Conservation (phyloP, 2,888 invertebrate genomes). For the Morpho deidamia region DNA sequence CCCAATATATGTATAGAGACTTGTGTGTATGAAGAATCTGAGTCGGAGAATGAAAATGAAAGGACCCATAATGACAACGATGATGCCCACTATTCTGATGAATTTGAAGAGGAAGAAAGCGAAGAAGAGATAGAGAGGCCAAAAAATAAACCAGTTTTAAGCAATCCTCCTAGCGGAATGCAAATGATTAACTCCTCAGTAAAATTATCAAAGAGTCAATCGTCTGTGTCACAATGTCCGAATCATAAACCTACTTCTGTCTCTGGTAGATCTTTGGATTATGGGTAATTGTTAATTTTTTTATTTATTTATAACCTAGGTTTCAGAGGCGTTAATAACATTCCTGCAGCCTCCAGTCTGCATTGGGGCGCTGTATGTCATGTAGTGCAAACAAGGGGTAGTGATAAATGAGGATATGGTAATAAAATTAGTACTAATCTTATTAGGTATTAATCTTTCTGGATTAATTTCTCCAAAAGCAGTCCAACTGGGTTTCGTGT, state of each 20-base stretch:
- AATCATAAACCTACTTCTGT: constrained; percentile 43
- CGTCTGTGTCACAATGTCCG: constrained; percentile 36
- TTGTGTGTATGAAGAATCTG: constrained; percentile 54
- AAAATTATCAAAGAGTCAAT: constrained; percentile 55
- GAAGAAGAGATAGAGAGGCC: constrained; percentile 43
- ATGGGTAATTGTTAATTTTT: constrained; percentile 43
- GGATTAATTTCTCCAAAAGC: too few species aligned
- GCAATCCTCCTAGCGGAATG: constrained; percentile 27
- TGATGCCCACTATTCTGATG: constrained; percentile 64
- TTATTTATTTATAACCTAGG: too few species aligned
- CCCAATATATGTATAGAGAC: constrained; percentile 65
- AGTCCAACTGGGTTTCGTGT: too few species aligned
- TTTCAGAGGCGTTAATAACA: too few species aligned
- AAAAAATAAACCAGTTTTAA: constrained; percentile 33
- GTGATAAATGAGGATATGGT: too few species aligned
- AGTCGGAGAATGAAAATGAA: constrained; percentile 36
- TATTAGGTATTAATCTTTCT: too few species aligned
- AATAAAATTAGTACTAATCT: too few species aligned
- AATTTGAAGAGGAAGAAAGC: constrained; percentile 65
- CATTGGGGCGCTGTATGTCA: too few species aligned
- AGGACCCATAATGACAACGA: constrained; percentile 31
- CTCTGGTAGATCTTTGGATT: constrained; percentile 55
- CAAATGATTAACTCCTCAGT: constrained; percentile 34
- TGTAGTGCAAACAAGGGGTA: too few species aligned
- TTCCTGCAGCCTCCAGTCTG: too few species aligned